phyloP scores from a whole-genome alignment of 2,888 invertebrate genomes.

The Entomobrya proxima region DNA sequence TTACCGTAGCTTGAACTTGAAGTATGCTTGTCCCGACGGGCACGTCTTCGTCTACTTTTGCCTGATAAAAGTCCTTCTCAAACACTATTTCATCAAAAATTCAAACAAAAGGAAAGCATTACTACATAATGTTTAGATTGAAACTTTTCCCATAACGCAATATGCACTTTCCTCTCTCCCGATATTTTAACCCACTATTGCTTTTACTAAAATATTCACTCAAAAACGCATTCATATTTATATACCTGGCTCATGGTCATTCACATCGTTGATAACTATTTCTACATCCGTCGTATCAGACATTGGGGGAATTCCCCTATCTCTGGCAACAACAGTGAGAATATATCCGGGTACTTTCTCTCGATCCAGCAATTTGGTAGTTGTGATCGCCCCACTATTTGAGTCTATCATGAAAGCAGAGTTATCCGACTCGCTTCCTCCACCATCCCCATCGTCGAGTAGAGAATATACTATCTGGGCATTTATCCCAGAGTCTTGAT shows the following conservation, averaged over 20 bases:
- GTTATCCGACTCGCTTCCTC: slow-evolving; percentile 70
- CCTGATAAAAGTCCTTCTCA: slow-evolving; percentile 77
- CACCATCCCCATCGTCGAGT: slow-evolving; percentile 72
- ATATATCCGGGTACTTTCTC: slow-evolving; percentile 88
- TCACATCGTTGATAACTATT: slow-evolving; percentile 95
- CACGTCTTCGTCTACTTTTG: slow-evolving; percentile 80
- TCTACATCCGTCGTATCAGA: slow-evolving; percentile 97
- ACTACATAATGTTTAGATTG: not conserved
- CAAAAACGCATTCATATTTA: not conserved
- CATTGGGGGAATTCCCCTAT: slow-evolving; percentile 87
- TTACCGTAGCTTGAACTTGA: slow-evolving; percentile 76
- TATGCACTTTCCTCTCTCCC: not conserved
- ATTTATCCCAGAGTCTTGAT: slow-evolving; percentile 96
- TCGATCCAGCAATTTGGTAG: slow-evolving; percentile 84
- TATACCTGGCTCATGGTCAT: slow-evolving; percentile 85
- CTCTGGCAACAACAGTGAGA: slow-evolving; percentile 81
- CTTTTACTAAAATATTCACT: not conserved
- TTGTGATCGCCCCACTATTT: slow-evolving; percentile 94
- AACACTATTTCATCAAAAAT: slow-evolving; percentile 54
- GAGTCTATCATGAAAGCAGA: slow-evolving; percentile 91
- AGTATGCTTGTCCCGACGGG: slow-evolving; percentile 79
- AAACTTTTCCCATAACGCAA: not conserved
- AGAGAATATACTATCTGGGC: slow-evolving; percentile 82
- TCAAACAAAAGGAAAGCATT: not conserved
- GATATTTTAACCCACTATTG: not conserved